Evolutionary conservation across 2,888 invertebrate genomes (phyloP).

Genomic region (Drosophila anomalipes): DNA sequence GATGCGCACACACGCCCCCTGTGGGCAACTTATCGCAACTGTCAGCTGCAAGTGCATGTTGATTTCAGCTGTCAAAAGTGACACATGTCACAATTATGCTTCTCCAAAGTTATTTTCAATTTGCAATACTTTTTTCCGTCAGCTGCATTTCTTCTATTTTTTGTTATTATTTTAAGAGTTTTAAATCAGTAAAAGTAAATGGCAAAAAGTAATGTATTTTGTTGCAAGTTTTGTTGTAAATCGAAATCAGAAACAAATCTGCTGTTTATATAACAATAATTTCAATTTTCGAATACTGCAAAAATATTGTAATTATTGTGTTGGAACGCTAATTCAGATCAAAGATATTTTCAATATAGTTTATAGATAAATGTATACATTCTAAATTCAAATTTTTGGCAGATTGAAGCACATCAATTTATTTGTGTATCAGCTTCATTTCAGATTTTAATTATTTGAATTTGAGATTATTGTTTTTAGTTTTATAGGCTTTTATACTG

Average conservation of each 20-base stretch:
- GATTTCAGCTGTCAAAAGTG: slow-evolving; percentile 39
- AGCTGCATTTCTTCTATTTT: background rate
- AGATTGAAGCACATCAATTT: background rate
- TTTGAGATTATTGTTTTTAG: background rate
- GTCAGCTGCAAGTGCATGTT: slow-evolving; percentile 42
- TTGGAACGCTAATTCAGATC: too few species aligned
- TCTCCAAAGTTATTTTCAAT: background rate
- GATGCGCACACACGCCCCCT: slow-evolving; percentile 36
- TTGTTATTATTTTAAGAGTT: background rate
- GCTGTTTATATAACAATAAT: background rate
- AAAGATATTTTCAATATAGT: background rate
- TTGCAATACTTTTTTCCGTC: background rate
- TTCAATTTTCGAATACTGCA: background rate
- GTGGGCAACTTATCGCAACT: slow-evolving; percentile 32
- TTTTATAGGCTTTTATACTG: background rate
- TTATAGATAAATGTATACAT: background rate
- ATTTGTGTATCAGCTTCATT: background rate
- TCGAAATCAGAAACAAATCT: background rate
- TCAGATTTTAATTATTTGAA: background rate
- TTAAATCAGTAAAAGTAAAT: background rate
- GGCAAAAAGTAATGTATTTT: background rate
- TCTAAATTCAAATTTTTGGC: background rate
- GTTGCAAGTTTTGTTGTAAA: background rate
- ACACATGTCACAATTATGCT: slow-evolving; percentile 28
- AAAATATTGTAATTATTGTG: too few species aligned